These are phyloP conservation scores for Cyphomyrus plagiostoma DNA, from an alignment of 2,113 vertebrate genomes.

Conservation along the genomic window DNA sequence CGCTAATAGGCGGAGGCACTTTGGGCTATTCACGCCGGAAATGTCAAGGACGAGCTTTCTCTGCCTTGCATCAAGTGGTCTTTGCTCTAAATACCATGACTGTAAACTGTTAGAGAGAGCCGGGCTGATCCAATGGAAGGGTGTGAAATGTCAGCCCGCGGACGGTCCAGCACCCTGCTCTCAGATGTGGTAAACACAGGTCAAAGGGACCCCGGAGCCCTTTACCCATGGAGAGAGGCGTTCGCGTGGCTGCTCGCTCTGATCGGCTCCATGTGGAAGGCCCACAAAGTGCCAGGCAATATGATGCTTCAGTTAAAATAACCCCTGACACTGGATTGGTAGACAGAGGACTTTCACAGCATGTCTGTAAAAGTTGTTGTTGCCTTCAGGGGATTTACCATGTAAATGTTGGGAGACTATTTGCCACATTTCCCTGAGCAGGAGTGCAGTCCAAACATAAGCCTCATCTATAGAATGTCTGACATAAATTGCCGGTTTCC, in stretches of 20 bases:
- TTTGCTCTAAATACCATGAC: conserved; percentile 8
- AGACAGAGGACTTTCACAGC: not conserved
- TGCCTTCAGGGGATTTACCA: not conserved
- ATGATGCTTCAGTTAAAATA: not conserved
- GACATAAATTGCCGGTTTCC: not conserved
- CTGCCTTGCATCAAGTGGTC: not conserved
- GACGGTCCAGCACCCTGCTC: not conserved
- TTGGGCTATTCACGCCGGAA: not conserved
- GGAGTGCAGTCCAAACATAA: not conserved
- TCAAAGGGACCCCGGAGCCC: not conserved
- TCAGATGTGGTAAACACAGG: conserved; percentile 10
- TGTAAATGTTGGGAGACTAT: not conserved
- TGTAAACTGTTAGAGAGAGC: not conserved
- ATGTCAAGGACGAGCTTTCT: conserved; percentile 6
- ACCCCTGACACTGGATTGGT: not conserved
- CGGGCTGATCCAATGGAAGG: not conserved
- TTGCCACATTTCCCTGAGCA: not conserved
- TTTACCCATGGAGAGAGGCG: not conserved
- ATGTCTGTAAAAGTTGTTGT: not conserved
- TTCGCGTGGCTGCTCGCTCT: not conserved
- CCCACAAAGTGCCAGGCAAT: not conserved
- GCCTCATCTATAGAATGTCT: not conserved
- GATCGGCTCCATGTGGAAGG: not conserved
- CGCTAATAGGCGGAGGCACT: not conserved
- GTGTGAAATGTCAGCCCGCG: conserved; percentile 4